Conservation (phyloP, 2,797 vertebrate genomes). For the Delichon dasypus region DNA sequence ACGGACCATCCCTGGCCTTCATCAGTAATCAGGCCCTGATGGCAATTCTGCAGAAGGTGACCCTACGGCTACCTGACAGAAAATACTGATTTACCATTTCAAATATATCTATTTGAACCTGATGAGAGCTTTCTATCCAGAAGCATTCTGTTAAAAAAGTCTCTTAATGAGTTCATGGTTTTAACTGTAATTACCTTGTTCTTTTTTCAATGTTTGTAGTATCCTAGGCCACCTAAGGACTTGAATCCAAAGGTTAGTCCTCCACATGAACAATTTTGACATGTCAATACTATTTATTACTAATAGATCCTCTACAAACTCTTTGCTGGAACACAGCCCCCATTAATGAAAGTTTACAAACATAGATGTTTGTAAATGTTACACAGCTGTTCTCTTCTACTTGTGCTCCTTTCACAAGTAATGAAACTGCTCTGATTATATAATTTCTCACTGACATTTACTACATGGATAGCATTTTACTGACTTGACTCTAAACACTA, state of each 20-base stretch:
- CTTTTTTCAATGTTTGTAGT: neutral
- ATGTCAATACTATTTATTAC: neutral
- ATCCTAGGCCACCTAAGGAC: neutral
- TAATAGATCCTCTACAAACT: neutral
- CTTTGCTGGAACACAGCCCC: neutral
- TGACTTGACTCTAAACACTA: neutral
- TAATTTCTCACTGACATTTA: neutral
- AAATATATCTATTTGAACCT: neutral
- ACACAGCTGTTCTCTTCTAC: neutral
- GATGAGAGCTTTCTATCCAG: neutral
- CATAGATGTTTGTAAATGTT: neutral
- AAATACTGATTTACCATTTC: neutral
- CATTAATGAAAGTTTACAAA: neutral
- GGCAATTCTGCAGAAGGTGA: neutral
- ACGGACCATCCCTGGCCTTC: neutral
- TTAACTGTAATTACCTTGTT: neutral
- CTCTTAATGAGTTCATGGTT: neutral
- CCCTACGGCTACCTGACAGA: rapidly evolving
- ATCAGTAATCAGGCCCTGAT: neutral
- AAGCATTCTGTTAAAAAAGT: neutral
- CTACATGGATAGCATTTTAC: neutral
- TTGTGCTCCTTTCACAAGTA: neutral
- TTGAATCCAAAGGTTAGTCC: neutral
- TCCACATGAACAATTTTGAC: neutral
- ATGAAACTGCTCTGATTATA: neutral